phyloP scores from a whole-genome alignment of 2,797 vertebrate species.

The Vireo griseus region DNA sequence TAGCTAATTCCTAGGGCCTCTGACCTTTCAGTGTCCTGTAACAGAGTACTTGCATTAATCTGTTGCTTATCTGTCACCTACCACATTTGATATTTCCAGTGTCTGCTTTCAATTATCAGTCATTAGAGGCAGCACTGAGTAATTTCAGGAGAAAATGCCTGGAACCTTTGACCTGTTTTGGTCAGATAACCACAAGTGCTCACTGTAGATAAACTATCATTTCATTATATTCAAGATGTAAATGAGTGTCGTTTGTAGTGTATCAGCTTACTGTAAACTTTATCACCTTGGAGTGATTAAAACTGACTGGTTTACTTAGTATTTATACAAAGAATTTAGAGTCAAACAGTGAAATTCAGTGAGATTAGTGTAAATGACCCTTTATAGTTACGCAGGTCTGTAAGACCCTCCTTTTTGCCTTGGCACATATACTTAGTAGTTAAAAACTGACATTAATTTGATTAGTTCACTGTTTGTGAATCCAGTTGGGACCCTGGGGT shows the following conservation, averaged over 20 bases:
- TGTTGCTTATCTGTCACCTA: slow-evolving; percentile 77
- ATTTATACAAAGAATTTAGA: slow-evolving; percentile 57
- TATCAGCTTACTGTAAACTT: slow-evolving; percentile 67
- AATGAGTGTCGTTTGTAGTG: slow-evolving; percentile 63
- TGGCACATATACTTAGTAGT: slow-evolving; percentile 3
- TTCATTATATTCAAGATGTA: slow-evolving; percentile 71
- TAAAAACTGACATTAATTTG: slow-evolving; percentile 34
- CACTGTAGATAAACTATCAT: slow-evolving; percentile 85
- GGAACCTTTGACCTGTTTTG: slow-evolving; percentile 86
- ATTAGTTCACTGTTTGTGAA: neutral
- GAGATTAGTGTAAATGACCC: slow-evolving; percentile 56
- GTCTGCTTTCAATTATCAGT: slow-evolving; percentile 89
- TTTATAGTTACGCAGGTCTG: neutral
- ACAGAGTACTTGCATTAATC: slow-evolving; percentile 75
- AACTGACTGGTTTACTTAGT: slow-evolving; percentile 66
- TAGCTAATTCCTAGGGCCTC: slow-evolving; percentile 66
- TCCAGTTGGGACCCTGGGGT: neutral
- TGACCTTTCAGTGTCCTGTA: slow-evolving; percentile 71
- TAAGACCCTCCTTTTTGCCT: slow-evolving; percentile 31
- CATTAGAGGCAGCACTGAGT: slow-evolving; percentile 79
- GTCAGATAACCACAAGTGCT: slow-evolving; percentile 86
- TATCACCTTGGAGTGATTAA: slow-evolving; percentile 67
- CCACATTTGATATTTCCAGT: slow-evolving; percentile 73
- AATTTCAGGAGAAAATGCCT: slow-evolving; percentile 80
- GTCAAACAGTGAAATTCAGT: slow-evolving; percentile 66